Base-by-base conservation (phyloP, 2,113 vertebrate genomes). In the Grallaria varia region DNA sequence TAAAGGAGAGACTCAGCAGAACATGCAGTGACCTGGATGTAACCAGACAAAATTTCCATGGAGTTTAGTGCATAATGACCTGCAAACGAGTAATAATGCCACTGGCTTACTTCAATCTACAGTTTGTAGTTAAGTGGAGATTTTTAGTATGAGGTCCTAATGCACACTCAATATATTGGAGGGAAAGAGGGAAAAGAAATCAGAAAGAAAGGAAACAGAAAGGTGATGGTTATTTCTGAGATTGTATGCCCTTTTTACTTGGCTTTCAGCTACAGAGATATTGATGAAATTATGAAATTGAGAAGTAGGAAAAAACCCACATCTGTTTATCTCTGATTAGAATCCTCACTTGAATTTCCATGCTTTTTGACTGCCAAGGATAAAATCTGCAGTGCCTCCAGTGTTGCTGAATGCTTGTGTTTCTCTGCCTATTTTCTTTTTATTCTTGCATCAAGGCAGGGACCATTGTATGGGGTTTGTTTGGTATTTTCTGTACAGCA, bases 1-100 rank as follows among this genome's bases (percentile, higher is more conserved):
- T 8, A 7, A 31, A 4, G 9, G 35, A n/a, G 24, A 60, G 35
- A 10, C 44, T 44, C 24, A 30, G 67, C 25, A 33, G 44, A 56
- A 10, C 1, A 1, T 27, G 30, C 28, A 31, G 35, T 8, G 20
- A 8, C 22, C 49, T 53, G 23, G 4, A 4, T 12, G 11, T 37
- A 47, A 12, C 35, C 2, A 14, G n/a, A 17, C 16, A 25, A 49
- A 47, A 60, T 40, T 73, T 79, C 50, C 10, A 7, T 2, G 30
- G 24, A 23, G 8, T 22, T 14, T 1, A 1, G 24, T 31, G 30
- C 0, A 1, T 35, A 16, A 45, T 44, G 64, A 63, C 35, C 35
- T 17, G 14, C 20, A 50, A 84, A 45, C 8, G 62, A 40, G 28
- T 40, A 55, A 17, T 27, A 20, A 62, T 58, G 28, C 45, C 45